These are phyloP conservation scores for Chromoteleia sp. DNA, from an alignment of 2,888 invertebrate genomes.

Conservation along the genomic window DNA sequence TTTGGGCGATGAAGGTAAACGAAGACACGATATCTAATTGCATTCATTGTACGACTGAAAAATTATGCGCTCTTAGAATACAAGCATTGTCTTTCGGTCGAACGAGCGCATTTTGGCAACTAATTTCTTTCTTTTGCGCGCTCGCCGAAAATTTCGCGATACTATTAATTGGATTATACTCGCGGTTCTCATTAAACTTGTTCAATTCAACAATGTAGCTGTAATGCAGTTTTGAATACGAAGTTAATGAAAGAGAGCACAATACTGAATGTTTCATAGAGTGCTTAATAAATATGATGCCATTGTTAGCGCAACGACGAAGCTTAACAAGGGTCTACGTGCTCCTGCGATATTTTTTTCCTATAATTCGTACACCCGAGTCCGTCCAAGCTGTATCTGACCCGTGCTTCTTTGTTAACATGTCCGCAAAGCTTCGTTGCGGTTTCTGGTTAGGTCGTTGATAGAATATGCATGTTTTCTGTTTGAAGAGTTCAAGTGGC, in stretches of 20 bases:
- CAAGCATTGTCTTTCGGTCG: conserved; percentile 24
- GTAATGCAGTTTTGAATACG: conserved; percentile 43
- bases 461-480: conserved; percentile 81
- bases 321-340: conserved; percentile 54
- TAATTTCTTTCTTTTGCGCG: neutral
- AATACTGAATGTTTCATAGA: conserved; percentile 55
- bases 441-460: conserved; percentile 78
- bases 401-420: conserved; percentile 74
- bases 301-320: conserved; percentile 42
- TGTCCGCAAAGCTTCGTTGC: conserved; percentile 76
- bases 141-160: conserved; percentile 31
- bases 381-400: conserved; percentile 50
- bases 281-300: conserved; percentile 61
- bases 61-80: conserved; percentile 10
- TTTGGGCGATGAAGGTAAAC: neutral
- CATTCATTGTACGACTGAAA: conserved; percentile 27
- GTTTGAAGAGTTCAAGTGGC: conserved; percentile 79
- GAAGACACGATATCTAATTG: conserved; percentile 32
- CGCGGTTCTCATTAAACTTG: conserved; percentile 56
- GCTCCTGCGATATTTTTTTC: conserved; percentile 53
- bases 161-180: conserved; percentile 38
- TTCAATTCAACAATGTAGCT: conserved; percentile 43
- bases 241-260: conserved; percentile 51
- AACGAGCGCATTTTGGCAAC: neutral
- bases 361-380: conserved; percentile 39